A percentile compares a stretch with the other conserved stretches of the same genome.
Conservation (phyloP, 2,113 vertebrate species). For the Cricetomys ansorgei region DNA sequence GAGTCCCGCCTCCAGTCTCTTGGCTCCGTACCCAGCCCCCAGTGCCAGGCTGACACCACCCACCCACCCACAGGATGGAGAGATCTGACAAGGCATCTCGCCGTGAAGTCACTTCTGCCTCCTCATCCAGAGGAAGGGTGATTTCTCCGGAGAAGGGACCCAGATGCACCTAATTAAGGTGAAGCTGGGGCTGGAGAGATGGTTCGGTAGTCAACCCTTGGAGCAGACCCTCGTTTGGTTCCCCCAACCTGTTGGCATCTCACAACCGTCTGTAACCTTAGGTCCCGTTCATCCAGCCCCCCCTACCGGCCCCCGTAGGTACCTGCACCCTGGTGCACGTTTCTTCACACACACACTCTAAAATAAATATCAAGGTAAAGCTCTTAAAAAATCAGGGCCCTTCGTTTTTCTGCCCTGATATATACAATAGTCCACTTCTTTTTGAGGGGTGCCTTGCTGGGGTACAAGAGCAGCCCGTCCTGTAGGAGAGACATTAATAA, state of each 20-base stretch:
- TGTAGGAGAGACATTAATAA: background rate
- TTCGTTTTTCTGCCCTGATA: background rate
- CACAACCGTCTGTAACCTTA: background rate
- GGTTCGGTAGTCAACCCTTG: background rate
- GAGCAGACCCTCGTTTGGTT: background rate
- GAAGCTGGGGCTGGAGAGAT: background rate
- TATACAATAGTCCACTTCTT: background rate
- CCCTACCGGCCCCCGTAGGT: background rate
- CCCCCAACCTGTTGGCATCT: background rate
- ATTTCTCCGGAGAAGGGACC: background rate
- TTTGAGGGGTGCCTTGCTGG: background rate
- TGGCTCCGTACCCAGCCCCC: background rate
- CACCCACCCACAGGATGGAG: background rate
- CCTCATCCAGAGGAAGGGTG: background rate
- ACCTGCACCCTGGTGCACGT: background rate
- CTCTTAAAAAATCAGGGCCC: background rate
- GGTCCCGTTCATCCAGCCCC: background rate
- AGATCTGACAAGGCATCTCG: background rate
- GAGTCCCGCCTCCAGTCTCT: background rate
- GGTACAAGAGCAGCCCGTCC: background rate
- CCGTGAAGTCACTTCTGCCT: background rate
- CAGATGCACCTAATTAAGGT: background rate
- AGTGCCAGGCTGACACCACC: background rate
- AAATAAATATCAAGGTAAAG: background rate
- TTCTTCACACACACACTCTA: fast-evolving